Evolutionary conservation across 2,113 vertebrate species (phyloP).

Genomic region (Crotalus helleri): DNA sequence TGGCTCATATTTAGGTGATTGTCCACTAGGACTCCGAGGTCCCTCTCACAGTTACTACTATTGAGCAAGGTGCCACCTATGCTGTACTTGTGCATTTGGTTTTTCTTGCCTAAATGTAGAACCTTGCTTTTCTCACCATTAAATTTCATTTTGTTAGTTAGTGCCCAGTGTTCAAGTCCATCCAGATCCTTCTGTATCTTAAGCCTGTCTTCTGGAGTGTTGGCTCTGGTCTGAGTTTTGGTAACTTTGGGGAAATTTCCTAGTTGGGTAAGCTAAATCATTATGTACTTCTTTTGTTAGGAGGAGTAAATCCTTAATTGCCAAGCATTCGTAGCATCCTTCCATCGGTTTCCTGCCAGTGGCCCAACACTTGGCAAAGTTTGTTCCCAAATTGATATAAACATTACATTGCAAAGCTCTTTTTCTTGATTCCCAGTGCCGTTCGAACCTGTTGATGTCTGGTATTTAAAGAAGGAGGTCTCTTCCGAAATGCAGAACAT

Average conservation of each 20-base stretch:
- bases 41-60: too few relatives aligned
- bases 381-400: neutral
- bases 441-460: constrained; percentile 52
- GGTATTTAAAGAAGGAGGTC: constrained; percentile 59
- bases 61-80: too few relatives aligned
- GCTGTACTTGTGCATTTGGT: too few relatives aligned
- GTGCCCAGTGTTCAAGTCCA: too few relatives aligned
- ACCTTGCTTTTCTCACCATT: too few relatives aligned
- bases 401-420: accelerated
- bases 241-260: neutral
- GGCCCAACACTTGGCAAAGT: accelerated
- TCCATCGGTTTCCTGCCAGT: neutral
- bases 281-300: neutral
- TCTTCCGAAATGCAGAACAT: constrained; percentile 42
- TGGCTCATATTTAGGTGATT: too few relatives aligned
- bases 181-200: too few relatives aligned
- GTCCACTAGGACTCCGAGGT: too few relatives aligned
- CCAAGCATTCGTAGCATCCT: neutral
- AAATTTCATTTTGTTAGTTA: too few relatives aligned
- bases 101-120: too few relatives aligned
- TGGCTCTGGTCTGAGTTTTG: neutral
- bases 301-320: neutral
- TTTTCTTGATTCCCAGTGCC: constrained; percentile 56
- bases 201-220: too few relatives aligned
- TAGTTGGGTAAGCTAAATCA: neutral